A percentile compares a stretch with the other conserved stretches of the same genome.
These are phyloP conservation scores for Rhorus exstirpatorius DNA, from an alignment of 2,888 invertebrate genomes.

Conservation along the genomic window DNA sequence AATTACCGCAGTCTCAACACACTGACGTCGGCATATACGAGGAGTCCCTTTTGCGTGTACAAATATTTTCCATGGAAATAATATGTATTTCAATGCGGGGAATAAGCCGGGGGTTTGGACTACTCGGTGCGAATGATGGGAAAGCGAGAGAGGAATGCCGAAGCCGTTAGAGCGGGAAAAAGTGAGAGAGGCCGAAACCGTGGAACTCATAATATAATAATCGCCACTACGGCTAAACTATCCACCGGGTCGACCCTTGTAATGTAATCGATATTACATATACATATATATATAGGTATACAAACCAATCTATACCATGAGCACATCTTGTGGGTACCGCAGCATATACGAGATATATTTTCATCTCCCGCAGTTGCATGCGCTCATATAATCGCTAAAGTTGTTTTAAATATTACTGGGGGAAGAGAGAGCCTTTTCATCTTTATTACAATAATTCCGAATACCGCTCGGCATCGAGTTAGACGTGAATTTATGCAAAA, in stretches of 20 bases:
- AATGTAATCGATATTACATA: slow-evolving; percentile 39
- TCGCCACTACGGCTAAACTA: slow-evolving; percentile 43
- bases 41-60: slow-evolving; percentile 25
- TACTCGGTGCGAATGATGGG: slow-evolving; percentile 38
- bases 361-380: slow-evolving; percentile 28
- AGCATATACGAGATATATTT: slow-evolving; percentile 46
- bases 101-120: slow-evolving; percentile 14
- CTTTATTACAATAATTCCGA: slow-evolving; percentile 55
- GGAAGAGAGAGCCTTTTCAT: slow-evolving; percentile 1
- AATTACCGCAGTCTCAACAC: slow-evolving; percentile 22
- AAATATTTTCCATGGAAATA: slow-evolving; percentile 64
- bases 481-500: slow-evolving; percentile 11
- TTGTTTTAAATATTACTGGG: slow-evolving; percentile 45
- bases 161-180: slow-evolving; percentile 61
- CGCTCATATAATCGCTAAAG: slow-evolving; percentile 8
- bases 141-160: slow-evolving; percentile 63
- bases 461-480: slow-evolving; percentile 1
- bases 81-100: slow-evolving; percentile 54
- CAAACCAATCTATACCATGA: not conserved
- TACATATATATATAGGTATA: slow-evolving; percentile 9
- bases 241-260: slow-evolving; percentile 47
- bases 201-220: slow-evolving; percentile 57
- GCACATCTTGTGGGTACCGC: slow-evolving; percentile 18
- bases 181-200: slow-evolving; percentile 11
- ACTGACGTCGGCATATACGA: not conserved